Percentiles rank a stretch among this genome's conserved stretches.
Conservation (phyloP, 2,797 vertebrate species). For the Danio choprae region DNA sequence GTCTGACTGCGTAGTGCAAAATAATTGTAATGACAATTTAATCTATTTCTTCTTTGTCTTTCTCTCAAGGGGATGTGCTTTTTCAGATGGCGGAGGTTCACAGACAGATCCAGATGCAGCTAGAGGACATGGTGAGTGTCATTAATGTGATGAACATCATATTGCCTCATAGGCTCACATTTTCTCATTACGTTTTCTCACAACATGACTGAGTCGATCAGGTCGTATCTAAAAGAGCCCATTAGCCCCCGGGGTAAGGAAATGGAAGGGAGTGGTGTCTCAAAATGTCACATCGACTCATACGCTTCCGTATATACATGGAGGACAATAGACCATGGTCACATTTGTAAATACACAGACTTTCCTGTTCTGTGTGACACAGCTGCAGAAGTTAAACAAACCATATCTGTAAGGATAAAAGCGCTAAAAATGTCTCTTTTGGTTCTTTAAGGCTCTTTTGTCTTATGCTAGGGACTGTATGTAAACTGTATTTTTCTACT, state of each 20-base stretch:
- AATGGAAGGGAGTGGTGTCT: slow-evolving; percentile 37
- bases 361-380: slow-evolving; percentile 33
- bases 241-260: slow-evolving; percentile 25
- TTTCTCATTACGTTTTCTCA: slow-evolving; percentile 34
- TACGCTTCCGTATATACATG: slow-evolving; percentile 26
- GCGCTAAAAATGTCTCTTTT: background rate
- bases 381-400: slow-evolving; percentile 37
- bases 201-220: slow-evolving; percentile 30
- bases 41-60: slow-evolving; percentile 46
- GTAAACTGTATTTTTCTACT: slow-evolving; percentile 5
- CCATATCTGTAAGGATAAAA: background rate
- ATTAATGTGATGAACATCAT: slow-evolving; percentile 13
- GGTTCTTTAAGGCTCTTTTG: background rate
- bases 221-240: slow-evolving; percentile 31
- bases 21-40: slow-evolving; percentile 48
- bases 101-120: slow-evolving; percentile 96
- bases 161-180: slow-evolving; percentile 22
- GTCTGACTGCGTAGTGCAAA: slow-evolving; percentile 70
- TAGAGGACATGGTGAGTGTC: slow-evolving; percentile 94
- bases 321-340: slow-evolving; percentile 40
- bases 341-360: slow-evolving; percentile 24
- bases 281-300: slow-evolving; percentile 46
- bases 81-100: slow-evolving; percentile 99
- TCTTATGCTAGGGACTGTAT: background rate
- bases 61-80: slow-evolving; percentile 90